Evolutionary conservation across 2,113 vertebrate genomes (phyloP).

Genomic region (Guaruba guarouba): DNA sequence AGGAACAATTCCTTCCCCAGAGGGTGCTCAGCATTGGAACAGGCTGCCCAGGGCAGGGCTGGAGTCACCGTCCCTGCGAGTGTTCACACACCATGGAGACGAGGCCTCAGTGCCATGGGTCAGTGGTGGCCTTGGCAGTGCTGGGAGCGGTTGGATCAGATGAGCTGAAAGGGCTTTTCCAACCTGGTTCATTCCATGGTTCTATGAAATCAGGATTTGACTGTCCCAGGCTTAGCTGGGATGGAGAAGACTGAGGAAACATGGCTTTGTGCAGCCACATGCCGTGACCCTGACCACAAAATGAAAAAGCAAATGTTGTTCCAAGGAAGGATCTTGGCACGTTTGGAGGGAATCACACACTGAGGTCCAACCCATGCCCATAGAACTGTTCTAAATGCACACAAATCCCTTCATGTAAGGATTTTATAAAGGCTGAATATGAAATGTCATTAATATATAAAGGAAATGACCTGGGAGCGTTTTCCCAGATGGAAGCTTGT

Average conservation of each 20-base stretch:
- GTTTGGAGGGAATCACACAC: accelerated
- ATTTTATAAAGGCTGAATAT: neutral
- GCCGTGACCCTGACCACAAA: neutral
- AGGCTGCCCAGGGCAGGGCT: no score
- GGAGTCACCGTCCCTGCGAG: no score
- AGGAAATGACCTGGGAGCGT: neutral
- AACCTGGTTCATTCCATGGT: neutral
- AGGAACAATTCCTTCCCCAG: no score
- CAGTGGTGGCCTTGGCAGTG: no score
- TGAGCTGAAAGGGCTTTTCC: neutral
- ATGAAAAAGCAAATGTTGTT: accelerated
- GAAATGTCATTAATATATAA: neutral
- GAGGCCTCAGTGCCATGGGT: no score
- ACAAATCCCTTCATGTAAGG: accelerated
- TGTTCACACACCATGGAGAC: no score
- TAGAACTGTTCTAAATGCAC: neutral
- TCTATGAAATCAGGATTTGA: neutral
- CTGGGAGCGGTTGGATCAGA: accelerated
- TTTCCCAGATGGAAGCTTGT: neutral
- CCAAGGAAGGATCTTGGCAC: neutral
- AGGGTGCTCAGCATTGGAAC: no score
- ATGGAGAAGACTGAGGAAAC: neutral
- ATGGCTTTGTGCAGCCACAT: accelerated
- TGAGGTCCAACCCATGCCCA: neutral
- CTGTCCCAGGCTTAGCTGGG: neutral